Conservation (phyloP, 2,888 invertebrate genomes). For the Glyphotaelius pellucidus region DNA sequence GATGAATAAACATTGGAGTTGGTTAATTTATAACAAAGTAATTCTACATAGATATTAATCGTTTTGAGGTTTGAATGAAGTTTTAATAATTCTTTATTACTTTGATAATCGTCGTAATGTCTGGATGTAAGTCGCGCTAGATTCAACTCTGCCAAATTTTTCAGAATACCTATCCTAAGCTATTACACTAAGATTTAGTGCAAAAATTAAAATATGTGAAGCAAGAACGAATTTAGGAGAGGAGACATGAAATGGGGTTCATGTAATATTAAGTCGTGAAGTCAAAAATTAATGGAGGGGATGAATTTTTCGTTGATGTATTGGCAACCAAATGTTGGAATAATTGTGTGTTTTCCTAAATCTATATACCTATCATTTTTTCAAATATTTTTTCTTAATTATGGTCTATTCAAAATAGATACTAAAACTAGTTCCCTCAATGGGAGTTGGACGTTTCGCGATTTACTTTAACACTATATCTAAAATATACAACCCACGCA, state of each 20-base stretch:
- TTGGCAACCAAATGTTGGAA: constrained; percentile 12
- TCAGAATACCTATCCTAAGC: constrained; percentile 54
- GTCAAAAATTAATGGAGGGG: background rate
- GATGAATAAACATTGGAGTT: too few relatives aligned
- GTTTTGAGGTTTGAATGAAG: background rate
- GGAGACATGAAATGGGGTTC: constrained; percentile 34
- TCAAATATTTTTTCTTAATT: constrained; percentile 26
- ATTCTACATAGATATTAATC: background rate
- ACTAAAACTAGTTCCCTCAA: constrained; percentile 63
- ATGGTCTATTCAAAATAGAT: constrained; percentile 59
- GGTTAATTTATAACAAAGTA: background rate
- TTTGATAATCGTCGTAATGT: background rate
- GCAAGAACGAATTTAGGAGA: constrained; percentile 19
- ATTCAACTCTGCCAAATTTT: constrained; percentile 36
- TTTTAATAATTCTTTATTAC: background rate
- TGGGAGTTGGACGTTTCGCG: constrained; percentile 66
- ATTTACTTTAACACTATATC: constrained; percentile 59
- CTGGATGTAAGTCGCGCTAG: background rate
- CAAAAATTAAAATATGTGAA: constrained; percentile 41
- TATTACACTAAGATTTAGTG: constrained; percentile 63
- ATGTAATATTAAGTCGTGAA: background rate
- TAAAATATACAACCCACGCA: constrained; percentile 57
- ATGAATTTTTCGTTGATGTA: background rate
- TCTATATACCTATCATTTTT: constrained; percentile 18
- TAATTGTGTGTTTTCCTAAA: constrained; percentile 33